A percentile compares a stretch with the other conserved stretches of the same genome.
Conservation (phyloP, 2,888 invertebrate genomes). For the Andrena hattorfiana region DNA sequence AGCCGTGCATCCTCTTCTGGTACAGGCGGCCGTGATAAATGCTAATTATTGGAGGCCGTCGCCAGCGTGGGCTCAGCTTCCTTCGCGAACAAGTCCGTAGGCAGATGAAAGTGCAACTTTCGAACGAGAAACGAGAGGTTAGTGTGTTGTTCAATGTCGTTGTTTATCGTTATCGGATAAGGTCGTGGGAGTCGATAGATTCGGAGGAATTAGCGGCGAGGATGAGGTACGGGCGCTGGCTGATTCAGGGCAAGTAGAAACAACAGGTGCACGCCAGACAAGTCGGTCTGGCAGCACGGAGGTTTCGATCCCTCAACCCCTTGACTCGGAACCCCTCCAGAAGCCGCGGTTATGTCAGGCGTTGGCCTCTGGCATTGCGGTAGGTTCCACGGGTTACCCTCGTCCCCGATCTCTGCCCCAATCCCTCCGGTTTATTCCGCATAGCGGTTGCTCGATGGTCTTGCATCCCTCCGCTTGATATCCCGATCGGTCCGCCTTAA, state of each 20-base stretch:
- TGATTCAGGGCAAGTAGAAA: slow-evolving; percentile 75
- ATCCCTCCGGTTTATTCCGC: slow-evolving; percentile 67
- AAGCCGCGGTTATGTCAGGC: slow-evolving; percentile 70
- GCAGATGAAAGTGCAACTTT: slow-evolving; percentile 34
- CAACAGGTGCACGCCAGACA: slow-evolving; percentile 78
- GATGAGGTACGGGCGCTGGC: slow-evolving; percentile 28
- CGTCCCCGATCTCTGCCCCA: slow-evolving; percentile 57
- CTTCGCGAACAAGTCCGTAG: not conserved
- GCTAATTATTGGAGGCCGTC: slow-evolving; percentile 71
- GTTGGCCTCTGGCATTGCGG: slow-evolving; percentile 69
- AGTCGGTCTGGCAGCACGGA: slow-evolving; percentile 66
- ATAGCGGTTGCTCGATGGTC: slow-evolving; percentile 57
- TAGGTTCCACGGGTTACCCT: slow-evolving; percentile 68
- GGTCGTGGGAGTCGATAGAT: not conserved
- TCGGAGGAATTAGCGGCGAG: slow-evolving; percentile 13
- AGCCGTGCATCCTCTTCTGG: slow-evolving; percentile 28
- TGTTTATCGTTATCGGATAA: too few relatives aligned
- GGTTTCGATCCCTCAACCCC: slow-evolving; percentile 70
- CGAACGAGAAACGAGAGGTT: not conserved
- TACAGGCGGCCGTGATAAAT: slow-evolving; percentile 63
- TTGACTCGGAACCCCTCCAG: slow-evolving; percentile 70
- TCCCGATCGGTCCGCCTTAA: slow-evolving; percentile 37
- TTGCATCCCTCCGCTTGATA: slow-evolving; percentile 52
- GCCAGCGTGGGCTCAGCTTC: slow-evolving; percentile 1
- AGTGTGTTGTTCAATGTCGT: too few relatives aligned